Evolutionary conservation across 2,888 invertebrate species (phyloP), one percentile per base, ranked within the genome.

Genomic region (Timema cristinae): DNA sequence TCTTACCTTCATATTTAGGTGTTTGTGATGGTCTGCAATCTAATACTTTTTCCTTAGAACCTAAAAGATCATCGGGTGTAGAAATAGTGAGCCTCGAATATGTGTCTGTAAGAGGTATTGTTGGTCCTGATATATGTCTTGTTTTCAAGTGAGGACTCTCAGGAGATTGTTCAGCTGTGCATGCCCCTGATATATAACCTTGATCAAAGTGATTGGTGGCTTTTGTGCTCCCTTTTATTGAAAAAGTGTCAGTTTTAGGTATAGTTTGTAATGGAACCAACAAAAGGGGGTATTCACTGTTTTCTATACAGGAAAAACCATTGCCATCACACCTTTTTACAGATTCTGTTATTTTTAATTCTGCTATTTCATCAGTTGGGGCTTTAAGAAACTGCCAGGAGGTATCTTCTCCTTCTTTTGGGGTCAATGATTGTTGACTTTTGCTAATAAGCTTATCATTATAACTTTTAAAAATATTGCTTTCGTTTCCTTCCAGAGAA

Each of bases 331-430:
- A 32, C 66, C 6, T 15, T 54, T 13, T 13, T 32, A 50, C 61
- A 10, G 13, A n/a, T 16, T 54, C 50, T 50, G 16, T 15, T 50
- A 16, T 16, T 11, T 70, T 59, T 15, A 63, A 61, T 70, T 70
- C 63, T 7, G 70, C 47, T 8, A 63, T 63, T 4, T 63, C 51
- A 50, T 50, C 51, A 13, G 50, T 16, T n/a, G 70, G 59, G 11
- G 68, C 63, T 16, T 68, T 70, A 61, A 73, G 47, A 51, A 73
- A 73, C 59, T 73, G 70, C 73, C 73, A 73, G 1, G 73, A 73
- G 1, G 73, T 70, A n/a, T 67, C 67, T 50, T 73, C 73, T 50
- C 73, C 73, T 61, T 73, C 73, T 61, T 70, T 73, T 6, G 61
- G 48, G 10, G 50, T 32, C 50, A 73, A 47, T 0, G 70, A 70